phyloP scores from a whole-genome alignment of 1,140 invertebrate genomes.

The Anoplophora glabripennis region DNA sequence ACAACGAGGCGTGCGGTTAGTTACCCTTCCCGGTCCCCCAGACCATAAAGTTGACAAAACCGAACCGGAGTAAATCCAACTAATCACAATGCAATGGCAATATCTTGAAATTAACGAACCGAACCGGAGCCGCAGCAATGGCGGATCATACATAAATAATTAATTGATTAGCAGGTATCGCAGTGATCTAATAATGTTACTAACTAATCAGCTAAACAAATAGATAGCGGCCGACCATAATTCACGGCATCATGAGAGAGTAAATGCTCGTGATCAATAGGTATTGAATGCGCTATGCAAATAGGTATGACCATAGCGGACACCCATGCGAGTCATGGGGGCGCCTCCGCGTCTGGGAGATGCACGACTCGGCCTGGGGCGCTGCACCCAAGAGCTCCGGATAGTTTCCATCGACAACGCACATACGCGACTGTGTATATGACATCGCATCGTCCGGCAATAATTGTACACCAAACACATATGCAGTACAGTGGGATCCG shows the following conservation, averaged over 20 bases:
- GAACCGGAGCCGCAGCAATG: constrained; percentile 26
- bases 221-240: constrained; percentile 50
- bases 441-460: constrained; percentile 19
- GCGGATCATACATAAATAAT: constrained; percentile 49
- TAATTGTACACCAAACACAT: constrained; percentile 29
- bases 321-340: constrained; percentile 23
- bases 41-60: constrained; percentile 24
- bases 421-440: constrained; percentile 5
- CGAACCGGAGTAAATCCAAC: constrained; percentile 18
- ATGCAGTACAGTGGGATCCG: constrained; percentile 28
- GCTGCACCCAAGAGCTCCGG: constrained; percentile 28
- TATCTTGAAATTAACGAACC: constrained; percentile 40
- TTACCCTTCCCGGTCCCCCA: neutral
- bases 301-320: constrained; percentile 33
- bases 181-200: constrained; percentile 50
- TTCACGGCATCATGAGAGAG: constrained; percentile 46
- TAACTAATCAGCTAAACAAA: constrained; percentile 51
- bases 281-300: constrained; percentile 47
- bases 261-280: constrained; percentile 46
- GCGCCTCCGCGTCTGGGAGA: constrained; percentile 22
- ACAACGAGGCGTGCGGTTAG: neutral
- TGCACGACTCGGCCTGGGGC: constrained; percentile 24
- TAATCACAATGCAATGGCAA: constrained; percentile 28
- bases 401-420: constrained; percentile 18
- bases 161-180: constrained; percentile 51